Percentiles rank a stretch among this genome's conserved stretches.
Evolutionary conservation across 2,113 vertebrate species (phyloP).

Genomic region (Microtus oregoni): DNA sequence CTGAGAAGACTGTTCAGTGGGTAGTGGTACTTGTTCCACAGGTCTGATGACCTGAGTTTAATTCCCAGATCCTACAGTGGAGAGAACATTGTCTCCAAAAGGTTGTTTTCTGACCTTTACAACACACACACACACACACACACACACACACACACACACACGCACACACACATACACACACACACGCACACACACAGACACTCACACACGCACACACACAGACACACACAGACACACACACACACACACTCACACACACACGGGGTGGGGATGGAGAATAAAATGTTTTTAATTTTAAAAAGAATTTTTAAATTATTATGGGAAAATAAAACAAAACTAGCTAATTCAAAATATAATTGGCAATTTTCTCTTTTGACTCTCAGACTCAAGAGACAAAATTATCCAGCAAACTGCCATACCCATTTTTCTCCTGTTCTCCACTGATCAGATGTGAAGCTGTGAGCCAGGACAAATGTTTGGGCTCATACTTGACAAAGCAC

Average conservation of each 20-base stretch:
- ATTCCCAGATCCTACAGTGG: no score
- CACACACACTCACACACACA: not conserved
- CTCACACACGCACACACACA: no score
- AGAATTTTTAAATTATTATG: not conserved
- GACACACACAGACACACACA: not conserved
- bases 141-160: not conserved
- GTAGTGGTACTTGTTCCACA: not conserved
- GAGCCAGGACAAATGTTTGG: not conserved
- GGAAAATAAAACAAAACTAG: not conserved
- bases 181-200: not conserved
- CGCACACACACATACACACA: no score
- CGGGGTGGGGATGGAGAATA: no score
- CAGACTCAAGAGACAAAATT: conserved; percentile 19
- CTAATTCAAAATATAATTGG: not conserved
- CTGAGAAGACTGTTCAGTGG: not conserved
- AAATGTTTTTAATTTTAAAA: conserved; percentile 11
- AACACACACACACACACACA: not conserved
- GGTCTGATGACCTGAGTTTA: not conserved
- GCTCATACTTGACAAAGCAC: not conserved
- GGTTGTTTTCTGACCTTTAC: no score
- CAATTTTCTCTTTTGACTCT: not conserved
- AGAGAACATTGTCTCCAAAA: not conserved
- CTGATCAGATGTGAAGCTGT: not conserved
- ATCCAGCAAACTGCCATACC: not conserved
- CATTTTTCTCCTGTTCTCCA: not conserved